Evolutionary conservation across 2,797 vertebrate species (phyloP), one percentile per base, ranked within the genome.

Genomic region (Sarcoramphus papa): DNA sequence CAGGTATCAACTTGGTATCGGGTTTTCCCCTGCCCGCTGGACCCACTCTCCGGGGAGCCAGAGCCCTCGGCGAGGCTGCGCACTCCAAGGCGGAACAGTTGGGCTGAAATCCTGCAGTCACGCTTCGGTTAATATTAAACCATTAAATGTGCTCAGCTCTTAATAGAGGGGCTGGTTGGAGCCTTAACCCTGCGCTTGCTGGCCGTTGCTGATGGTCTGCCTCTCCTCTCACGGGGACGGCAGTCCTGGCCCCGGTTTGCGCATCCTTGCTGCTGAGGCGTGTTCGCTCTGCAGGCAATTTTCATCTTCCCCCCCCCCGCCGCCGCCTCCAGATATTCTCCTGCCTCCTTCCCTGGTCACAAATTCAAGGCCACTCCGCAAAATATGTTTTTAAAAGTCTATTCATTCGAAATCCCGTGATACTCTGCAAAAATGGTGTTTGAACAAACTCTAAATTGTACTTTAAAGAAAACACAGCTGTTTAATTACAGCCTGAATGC

Each of bases 391-490:
- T 88, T 63, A 18, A 70, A 95, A 82, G 47, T 56, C 85, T 75
- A 33, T 91, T 94, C 48, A 63, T 59, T 37, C 0, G 0, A 48
- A 91, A 90, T 85, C 87, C 82, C 6, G 3, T 15, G 90, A 63
- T 56, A 75, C 37, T 33, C 73, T 41, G 87, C 69, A 83, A 70
- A 82, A 78, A 50, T 2, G 81, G 62, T 88, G 85, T 91, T 95
- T 96, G 88, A 95, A 90, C 82, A 63, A 96, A 88, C 88, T 88
- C 50, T 13, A 85, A 95, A 75, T 74, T 64, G 89, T 84, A 47
- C 92, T 93, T 96, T 91, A 90, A 96, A 91, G 97, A 83, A 93
- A 96, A 92, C 87, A 76, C 95, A 96, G 97, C 95, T 96, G 96
- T 92, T 96, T 96, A 92, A 96, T 95, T 92, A 65, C 75, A 91